These are phyloP conservation scores for Ischnus inquisitorius DNA, from an alignment of 2,888 invertebrate genomes.

Conservation along the genomic window DNA sequence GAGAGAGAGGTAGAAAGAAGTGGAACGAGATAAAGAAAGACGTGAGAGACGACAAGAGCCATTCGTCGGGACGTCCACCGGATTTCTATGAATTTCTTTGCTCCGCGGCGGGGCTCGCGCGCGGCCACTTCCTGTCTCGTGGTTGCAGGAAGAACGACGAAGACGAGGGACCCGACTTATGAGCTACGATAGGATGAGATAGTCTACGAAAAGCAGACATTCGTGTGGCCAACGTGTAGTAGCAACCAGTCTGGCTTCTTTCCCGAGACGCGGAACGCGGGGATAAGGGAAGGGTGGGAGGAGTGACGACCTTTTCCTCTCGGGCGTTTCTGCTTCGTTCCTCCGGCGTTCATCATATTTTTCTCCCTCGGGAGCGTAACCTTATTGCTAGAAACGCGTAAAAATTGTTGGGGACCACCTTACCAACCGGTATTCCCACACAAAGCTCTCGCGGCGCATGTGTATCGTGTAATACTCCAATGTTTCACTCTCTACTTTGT, in stretches of 20 bases:
- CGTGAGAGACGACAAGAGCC: slow-evolving; percentile 36
- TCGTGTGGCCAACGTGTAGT: slow-evolving; percentile 5
- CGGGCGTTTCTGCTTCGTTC: slow-evolving; percentile 26
- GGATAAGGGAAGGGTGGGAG: no score
- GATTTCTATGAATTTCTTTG: slow-evolving; percentile 48
- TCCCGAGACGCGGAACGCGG: slow-evolving; percentile 32
- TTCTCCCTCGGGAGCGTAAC: slow-evolving; percentile 39
- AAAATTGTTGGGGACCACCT: slow-evolving; percentile 37
- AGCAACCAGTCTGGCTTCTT: slow-evolving; percentile 41
- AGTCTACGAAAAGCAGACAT: slow-evolving; percentile 38
- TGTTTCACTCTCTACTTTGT: slow-evolving; percentile 7
- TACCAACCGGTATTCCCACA: slow-evolving; percentile 13
- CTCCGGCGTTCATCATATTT: slow-evolving; percentile 47
- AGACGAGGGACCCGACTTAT: slow-evolving; percentile 10
- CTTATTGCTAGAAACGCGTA: slow-evolving; percentile 48
- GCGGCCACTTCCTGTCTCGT: slow-evolving; percentile 25
- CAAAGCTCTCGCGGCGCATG: background rate
- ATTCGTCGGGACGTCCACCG: slow-evolving; percentile 48
- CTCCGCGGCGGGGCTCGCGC: background rate
- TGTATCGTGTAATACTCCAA: slow-evolving; percentile 8
- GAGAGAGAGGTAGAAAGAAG: slow-evolving; percentile 11
- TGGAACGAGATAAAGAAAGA: slow-evolving; percentile 24
- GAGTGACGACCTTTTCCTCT: slow-evolving; percentile 17
- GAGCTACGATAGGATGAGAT: slow-evolving; percentile 9
- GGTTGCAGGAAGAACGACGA: slow-evolving; percentile 26